Conservation (phyloP, 2,113 vertebrate genomes). For the Plectropomus leopardus region DNA sequence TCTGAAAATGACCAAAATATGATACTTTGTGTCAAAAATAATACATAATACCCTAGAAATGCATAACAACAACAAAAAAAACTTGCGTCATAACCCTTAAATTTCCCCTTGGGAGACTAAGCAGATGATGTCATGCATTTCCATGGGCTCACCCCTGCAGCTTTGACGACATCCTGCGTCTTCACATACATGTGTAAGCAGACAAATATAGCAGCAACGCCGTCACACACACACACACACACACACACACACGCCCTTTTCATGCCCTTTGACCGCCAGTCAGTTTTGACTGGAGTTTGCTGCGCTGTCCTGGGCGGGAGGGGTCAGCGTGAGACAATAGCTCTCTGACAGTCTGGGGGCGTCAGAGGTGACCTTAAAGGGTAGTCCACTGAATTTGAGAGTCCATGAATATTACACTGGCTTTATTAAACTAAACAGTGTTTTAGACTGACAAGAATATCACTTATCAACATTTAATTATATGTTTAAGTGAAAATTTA, state of each 20-base stretch:
- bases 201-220: constrained; percentile 64
- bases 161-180: constrained; percentile 49
- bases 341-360: constrained; percentile 41
- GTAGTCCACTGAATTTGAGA: constrained; percentile 23
- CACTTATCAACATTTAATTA: not conserved
- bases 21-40: too few species aligned
- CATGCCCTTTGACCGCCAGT: constrained; percentile 58
- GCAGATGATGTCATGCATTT: constrained; percentile 61
- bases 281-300: constrained; percentile 47
- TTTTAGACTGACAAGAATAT: not conserved
- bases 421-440: not conserved
- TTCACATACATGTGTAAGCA: constrained; percentile 30
- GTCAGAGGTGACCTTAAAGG: constrained; percentile 49
- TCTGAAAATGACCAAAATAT: too few species aligned
- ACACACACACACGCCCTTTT: not conserved
- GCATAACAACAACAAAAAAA: not conserved
- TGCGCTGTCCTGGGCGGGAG: constrained; percentile 44
- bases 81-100: not conserved
- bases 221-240: constrained; percentile 11
- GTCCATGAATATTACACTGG: constrained; percentile 6
- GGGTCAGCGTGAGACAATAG: constrained; percentile 73
- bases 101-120: not conserved
- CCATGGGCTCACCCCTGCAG: constrained; percentile 31
- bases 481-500: too few species aligned
- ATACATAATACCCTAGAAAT: not conserved